Evolutionary conservation across 2,888 invertebrate genomes (phyloP).

Genomic region (Linnaemya tessellans): DNA sequence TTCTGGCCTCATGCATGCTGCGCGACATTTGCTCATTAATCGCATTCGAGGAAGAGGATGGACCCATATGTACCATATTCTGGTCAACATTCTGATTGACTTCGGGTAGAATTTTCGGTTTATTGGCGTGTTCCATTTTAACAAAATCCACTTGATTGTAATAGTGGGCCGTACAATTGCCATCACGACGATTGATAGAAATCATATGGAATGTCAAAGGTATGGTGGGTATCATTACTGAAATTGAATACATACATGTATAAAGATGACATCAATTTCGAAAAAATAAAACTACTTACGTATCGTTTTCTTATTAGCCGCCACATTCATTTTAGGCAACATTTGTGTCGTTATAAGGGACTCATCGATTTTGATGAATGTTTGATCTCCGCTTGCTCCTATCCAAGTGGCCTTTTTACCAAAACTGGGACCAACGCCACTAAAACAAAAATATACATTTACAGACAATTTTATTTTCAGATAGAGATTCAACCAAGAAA

Average conservation of each 20-base stretch:
- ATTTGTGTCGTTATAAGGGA: slow-evolving; percentile 95
- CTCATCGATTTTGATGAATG: slow-evolving; percentile 96
- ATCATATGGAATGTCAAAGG: slow-evolving; percentile 93
- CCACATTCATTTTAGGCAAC: slow-evolving; percentile 93
- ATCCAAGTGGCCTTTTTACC: slow-evolving; percentile 96
- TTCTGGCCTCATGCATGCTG: slow-evolving; percentile 83
- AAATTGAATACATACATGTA: slow-evolving; percentile 74
- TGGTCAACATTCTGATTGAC: slow-evolving; percentile 82
- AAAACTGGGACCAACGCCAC: slow-evolving; percentile 90
- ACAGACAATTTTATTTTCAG: too few relatives aligned
- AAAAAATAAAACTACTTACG: slow-evolving; percentile 84
- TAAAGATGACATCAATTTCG: neutral
- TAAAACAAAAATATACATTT: slow-evolving; percentile 72
- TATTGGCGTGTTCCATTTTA: slow-evolving; percentile 87
- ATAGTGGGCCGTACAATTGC: slow-evolving; percentile 93
- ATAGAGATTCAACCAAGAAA: too few relatives aligned
- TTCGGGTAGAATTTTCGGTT: slow-evolving; percentile 78
- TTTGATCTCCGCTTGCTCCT: slow-evolving; percentile 97
- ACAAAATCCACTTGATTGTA: slow-evolving; percentile 93
- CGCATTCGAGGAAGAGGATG: slow-evolving; percentile 75
- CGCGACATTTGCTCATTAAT: slow-evolving; percentile 83
- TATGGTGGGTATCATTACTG: slow-evolving; percentile 92
- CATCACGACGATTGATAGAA: slow-evolving; percentile 94
- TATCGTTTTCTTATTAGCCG: slow-evolving; percentile 93
- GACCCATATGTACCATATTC: slow-evolving; percentile 57